phyloP scores from a whole-genome alignment of 1,140 invertebrate species.

The Sesamia nonagrioides region DNA sequence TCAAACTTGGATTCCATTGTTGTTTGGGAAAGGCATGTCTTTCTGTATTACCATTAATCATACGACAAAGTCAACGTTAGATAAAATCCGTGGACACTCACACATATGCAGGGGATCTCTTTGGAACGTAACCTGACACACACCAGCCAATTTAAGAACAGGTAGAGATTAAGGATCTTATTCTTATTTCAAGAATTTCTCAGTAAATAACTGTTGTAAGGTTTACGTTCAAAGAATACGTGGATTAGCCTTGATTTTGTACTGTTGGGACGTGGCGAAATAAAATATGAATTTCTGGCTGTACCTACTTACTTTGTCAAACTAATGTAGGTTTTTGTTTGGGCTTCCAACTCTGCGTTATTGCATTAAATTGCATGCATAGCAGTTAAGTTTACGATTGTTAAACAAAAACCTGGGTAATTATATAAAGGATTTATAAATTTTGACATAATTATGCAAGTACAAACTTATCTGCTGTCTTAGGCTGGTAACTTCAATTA shows the following conservation, averaged over 20 bases:
- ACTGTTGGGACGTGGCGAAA: slow-evolving; percentile 29
- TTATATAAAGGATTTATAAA: neutral
- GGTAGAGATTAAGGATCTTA: slow-evolving; percentile 65
- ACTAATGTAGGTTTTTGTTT: slow-evolving; percentile 2
- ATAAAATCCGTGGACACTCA: slow-evolving; percentile 74
- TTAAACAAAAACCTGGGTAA: neutral
- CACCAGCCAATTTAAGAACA: slow-evolving; percentile 55
- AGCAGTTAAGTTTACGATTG: neutral
- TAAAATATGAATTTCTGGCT: neutral
- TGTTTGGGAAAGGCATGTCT: slow-evolving; percentile 78
- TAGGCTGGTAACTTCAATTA: neutral
- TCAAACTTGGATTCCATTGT: slow-evolving; percentile 66
- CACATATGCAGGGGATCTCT: slow-evolving; percentile 52
- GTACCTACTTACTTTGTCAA: neutral
- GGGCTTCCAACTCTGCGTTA: neutral
- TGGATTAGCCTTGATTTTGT: slow-evolving; percentile 34
- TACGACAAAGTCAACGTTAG: slow-evolving; percentile 71
- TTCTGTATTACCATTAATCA: slow-evolving; percentile 80
- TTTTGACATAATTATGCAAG: neutral
- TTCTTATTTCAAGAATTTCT: slow-evolving; percentile 55
- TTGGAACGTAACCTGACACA: slow-evolving; percentile 54
- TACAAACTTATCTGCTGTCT: neutral
- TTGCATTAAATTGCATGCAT: slow-evolving; percentile 5
- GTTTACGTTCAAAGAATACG: slow-evolving; percentile 39
- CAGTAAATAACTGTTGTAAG: slow-evolving; percentile 55